A percentile compares a stretch with the other conserved stretches of the same genome.
phyloP scores from a whole-genome alignment of 64 coral and sea anemone genomes.

The Anthopleura sola region DNA sequence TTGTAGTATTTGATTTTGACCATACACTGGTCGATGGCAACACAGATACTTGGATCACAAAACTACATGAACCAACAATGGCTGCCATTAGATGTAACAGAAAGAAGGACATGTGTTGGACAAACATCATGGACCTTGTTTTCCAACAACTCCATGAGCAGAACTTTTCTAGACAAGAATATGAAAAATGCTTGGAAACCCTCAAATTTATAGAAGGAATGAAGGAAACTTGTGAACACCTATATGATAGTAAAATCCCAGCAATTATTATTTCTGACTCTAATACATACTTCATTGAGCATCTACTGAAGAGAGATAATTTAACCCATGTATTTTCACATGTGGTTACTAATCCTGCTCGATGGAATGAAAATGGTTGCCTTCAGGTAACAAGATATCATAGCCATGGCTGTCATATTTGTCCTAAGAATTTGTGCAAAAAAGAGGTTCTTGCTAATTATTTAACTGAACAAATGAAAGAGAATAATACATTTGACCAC shows the following conservation, averaged over 20 bases:
- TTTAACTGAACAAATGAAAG: conserved; percentile 15
- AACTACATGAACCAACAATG: conserved; percentile 47
- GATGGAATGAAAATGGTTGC: conserved; percentile 47
- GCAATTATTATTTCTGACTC: conserved; percentile 92
- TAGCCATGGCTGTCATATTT: conserved; percentile 53
- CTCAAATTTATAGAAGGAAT: conserved; percentile 88
- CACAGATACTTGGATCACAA: conserved; percentile 95
- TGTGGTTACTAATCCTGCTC: conserved; percentile 85
- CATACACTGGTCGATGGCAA: conserved; percentile 88
- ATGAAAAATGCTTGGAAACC: conserved; percentile 80
- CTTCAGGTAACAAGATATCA: conserved; percentile 64
- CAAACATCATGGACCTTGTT: conserved; percentile 77
- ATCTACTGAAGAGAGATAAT: conserved; percentile 63
- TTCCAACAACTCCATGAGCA: conserved; percentile 61
- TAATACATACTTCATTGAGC: conserved; percentile 91
- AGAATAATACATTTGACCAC: conserved; percentile 35
- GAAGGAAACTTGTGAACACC: conserved; percentile 76
- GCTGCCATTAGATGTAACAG: conserved; percentile 49
- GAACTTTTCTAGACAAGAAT: conserved; percentile 58
- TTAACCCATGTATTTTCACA: conserved; percentile 48
- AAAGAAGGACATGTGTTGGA: conserved; percentile 77
- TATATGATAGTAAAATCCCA: conserved; percentile 41
- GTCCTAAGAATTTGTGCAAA: conserved; percentile 89
- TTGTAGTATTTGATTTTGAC: conserved; percentile 94
- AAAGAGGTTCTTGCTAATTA: conserved; percentile 49